Evolutionary conservation across 2,797 vertebrate genomes (phyloP), one percentile per base, ranked within the genome.

Genomic region (Chiroxiphia lanceolata): DNA sequence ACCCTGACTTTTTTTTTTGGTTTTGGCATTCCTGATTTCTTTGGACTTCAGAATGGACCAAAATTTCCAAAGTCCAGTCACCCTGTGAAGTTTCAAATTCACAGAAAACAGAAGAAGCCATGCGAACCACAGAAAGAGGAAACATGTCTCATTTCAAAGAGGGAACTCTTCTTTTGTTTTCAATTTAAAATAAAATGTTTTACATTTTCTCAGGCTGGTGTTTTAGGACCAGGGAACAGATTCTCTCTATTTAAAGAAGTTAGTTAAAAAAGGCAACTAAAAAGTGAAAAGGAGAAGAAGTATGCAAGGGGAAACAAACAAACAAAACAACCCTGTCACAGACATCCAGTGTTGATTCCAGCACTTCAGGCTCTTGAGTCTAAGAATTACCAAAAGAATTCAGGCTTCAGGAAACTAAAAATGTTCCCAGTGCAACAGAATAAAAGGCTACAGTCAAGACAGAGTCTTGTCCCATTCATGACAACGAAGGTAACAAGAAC

Each of bases 161-260:
- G 33, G 42, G 34, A 83, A 48, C 15, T 53, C 60, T 40, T 77
- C 53, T 69, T 93, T 94, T 92, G 54, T 84, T 96, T 95, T 59
- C 90, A 85, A 87, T 92, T 96, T 92, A 68, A 93, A 89, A 77
- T 19, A 72, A 83, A 95, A 87, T 53, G 78, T 25, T 90, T 85
- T 80, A 60, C 33, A 74, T 95, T 93, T 95, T 84, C 92, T 90
- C 20, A 7, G 89, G 36, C 64, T 74, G 48, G 13, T 61, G 44
- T 83, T 95, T 71, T 36, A 89, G 22, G 65, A 95, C 92, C 70
- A 92, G 81, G 40, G 84, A 92, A 89, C 81, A 92, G 89, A 84
- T 70, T 87, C 87, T 61, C 74, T 53, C 71, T 80, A 40, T 85
- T 84, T 94, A 83, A 91, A 80, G 25, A 89, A 92, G 59, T 72